These are phyloP conservation scores for Pseudochaenichthys georgianus DNA, from an alignment of 2,797 vertebrate species.

Conservation along the genomic window DNA sequence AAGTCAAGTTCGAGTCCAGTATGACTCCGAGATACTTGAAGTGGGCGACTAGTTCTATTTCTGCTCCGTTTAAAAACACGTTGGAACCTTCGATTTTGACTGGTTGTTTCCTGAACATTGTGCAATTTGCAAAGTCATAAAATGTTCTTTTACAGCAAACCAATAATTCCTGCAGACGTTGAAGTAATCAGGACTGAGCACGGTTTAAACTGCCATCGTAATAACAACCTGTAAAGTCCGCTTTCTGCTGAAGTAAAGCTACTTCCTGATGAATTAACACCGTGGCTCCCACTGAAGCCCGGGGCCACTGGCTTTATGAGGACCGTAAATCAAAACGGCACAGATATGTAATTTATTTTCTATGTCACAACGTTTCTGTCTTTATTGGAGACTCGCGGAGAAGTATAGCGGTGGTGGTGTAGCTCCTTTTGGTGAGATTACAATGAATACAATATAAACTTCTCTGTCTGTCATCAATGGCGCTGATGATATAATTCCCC, in stretches of 20 bases:
- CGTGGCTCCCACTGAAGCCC: constrained; percentile 28
- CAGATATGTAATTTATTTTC: constrained; percentile 21
- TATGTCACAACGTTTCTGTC: constrained; percentile 15
- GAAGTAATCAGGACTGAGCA: constrained; percentile 16
- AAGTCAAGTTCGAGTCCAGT: too few relatives aligned
- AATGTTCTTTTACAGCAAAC: constrained; percentile 45
- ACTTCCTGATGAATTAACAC: constrained; percentile 50
- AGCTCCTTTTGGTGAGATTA: constrained; percentile 27
- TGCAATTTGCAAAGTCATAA: constrained; percentile 19
- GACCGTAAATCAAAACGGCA: constrained; percentile 58
- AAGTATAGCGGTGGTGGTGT: neutral
- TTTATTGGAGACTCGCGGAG: neutral
- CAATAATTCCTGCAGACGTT: constrained; percentile 35
- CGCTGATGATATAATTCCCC: constrained; percentile 29
- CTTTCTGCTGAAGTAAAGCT: constrained; percentile 18
- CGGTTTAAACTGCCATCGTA: constrained; percentile 25
- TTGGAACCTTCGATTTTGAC: too few relatives aligned
- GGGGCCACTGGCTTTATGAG: constrained; percentile 53
- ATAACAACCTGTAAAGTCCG: constrained; percentile 39
- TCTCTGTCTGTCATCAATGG: constrained; percentile 5
- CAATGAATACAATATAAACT: constrained; percentile 32
- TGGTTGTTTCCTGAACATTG: too few relatives aligned
- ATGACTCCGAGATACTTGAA: too few relatives aligned
- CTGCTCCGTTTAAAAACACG: too few relatives aligned
- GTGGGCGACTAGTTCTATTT: too few relatives aligned